These are phyloP conservation scores for Malurus cyaneus DNA, from an alignment of 2,113 vertebrate species.

Conservation along the genomic window DNA sequence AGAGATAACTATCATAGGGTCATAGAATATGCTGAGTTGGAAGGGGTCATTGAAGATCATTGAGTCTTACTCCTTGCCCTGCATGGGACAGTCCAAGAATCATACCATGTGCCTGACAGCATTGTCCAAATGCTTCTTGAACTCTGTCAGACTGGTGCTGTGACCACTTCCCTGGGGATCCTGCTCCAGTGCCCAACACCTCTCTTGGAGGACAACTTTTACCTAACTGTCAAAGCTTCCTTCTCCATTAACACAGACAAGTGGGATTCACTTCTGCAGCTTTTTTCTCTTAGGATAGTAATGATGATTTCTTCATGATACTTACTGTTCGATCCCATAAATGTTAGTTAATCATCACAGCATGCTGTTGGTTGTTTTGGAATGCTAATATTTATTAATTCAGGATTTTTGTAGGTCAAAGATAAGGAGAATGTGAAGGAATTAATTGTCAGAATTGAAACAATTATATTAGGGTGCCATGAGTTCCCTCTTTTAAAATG, in stretches of 20 bases:
- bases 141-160: background rate
- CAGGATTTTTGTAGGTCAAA: background rate
- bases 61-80: background rate
- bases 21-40: background rate
- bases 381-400: background rate
- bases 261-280: background rate
- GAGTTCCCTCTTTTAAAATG: background rate
- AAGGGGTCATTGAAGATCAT: background rate
- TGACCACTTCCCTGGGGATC: background rate
- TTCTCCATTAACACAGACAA: background rate
- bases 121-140: accelerated
- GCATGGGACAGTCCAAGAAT: background rate
- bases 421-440: background rate
- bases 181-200: background rate
- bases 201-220: background rate
- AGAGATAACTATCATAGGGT: background rate
- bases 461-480: background rate
- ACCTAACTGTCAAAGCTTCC: background rate
- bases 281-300: background rate
- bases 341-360: background rate
- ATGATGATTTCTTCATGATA: background rate
- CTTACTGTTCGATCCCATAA: background rate
- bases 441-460: background rate
- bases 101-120: background rate
- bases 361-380: background rate